Conservation (phyloP, 2,113 vertebrate genomes). For the Fulica atra region DNA sequence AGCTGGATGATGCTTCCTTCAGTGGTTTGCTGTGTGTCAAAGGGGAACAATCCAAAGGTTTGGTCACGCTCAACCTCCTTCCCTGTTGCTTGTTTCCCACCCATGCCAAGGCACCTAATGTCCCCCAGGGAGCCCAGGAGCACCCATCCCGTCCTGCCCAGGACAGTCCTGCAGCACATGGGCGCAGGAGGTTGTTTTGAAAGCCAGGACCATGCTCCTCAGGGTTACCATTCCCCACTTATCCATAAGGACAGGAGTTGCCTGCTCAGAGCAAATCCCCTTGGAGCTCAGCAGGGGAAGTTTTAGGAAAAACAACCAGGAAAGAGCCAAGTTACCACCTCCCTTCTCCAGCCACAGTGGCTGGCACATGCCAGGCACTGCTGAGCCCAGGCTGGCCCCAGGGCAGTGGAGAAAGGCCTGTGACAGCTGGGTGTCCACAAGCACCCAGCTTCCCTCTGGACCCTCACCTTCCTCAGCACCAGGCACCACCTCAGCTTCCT, state of each 20-base stretch:
- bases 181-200: background rate
- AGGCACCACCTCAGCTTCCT: background rate
- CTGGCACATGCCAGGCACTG: background rate
- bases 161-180: background rate
- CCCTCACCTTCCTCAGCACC: background rate
- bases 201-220: background rate
- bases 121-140: background rate
- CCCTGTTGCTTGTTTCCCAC: background rate
- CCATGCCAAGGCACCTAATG: fast-evolving
- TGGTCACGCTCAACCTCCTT: background rate
- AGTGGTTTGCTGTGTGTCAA: background rate
- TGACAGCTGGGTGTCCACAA: background rate
- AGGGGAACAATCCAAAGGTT: background rate
- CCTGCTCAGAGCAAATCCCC: background rate
- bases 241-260: background rate
- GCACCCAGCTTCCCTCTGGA: background rate
- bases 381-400: fast-evolving
- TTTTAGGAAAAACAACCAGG: background rate
- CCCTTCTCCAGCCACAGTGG: no score
- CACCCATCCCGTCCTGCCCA: fast-evolving
- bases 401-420: background rate
- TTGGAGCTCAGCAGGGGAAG: background rate
- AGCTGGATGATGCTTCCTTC: background rate
- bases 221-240: background rate
- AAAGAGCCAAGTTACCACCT: background rate